Percentiles rank a stretch among this genome's conserved stretches.
These are phyloP conservation scores for Catharus minimus DNA, from an alignment of 2,113 vertebrate genomes.

Conservation along the genomic window DNA sequence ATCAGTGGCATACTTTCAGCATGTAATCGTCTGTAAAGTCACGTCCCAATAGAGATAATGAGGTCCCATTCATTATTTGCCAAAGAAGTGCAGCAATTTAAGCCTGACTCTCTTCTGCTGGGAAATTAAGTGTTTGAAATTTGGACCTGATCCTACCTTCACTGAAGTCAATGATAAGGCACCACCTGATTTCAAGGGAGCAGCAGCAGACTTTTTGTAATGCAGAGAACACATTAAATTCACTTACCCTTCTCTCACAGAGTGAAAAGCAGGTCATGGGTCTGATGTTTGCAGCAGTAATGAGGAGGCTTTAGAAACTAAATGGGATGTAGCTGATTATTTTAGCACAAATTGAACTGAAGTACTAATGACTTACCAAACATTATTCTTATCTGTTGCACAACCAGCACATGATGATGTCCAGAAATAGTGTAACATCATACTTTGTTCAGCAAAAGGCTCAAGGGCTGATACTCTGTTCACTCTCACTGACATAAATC, in stretches of 20 bases:
- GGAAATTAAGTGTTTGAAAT: conserved; percentile 43
- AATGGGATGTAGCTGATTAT: conserved; percentile 61
- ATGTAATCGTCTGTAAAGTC: conserved; percentile 50
- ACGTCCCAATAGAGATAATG: conserved; percentile 55
- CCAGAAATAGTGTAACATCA: conserved; percentile 50
- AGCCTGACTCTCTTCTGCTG: conserved; percentile 8
- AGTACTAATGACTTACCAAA: conserved; percentile 57
- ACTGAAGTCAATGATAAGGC: neutral
- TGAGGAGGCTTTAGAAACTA: conserved; percentile 50
- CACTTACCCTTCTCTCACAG: conserved; percentile 17
- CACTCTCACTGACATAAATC: neutral
- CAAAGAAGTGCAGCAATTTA: conserved; percentile 23
- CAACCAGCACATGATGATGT: conserved; percentile 29
- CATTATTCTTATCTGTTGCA: conserved; percentile 55
- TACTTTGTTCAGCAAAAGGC: neutral
- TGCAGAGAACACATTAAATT: conserved; percentile 26
- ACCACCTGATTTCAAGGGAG: conserved; percentile 3
- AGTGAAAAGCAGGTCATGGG: conserved; percentile 56
- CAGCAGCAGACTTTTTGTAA: neutral
- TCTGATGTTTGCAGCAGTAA: conserved; percentile 53
- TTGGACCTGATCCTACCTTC: conserved; percentile 27
- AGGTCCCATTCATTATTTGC: conserved; percentile 55
- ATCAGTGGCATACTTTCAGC: conserved; percentile 39
- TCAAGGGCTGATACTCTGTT: neutral
- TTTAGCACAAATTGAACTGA: conserved; percentile 61